phyloP scores from a whole-genome alignment of 2,113 vertebrate species.

The Ciconia maguari region DNA sequence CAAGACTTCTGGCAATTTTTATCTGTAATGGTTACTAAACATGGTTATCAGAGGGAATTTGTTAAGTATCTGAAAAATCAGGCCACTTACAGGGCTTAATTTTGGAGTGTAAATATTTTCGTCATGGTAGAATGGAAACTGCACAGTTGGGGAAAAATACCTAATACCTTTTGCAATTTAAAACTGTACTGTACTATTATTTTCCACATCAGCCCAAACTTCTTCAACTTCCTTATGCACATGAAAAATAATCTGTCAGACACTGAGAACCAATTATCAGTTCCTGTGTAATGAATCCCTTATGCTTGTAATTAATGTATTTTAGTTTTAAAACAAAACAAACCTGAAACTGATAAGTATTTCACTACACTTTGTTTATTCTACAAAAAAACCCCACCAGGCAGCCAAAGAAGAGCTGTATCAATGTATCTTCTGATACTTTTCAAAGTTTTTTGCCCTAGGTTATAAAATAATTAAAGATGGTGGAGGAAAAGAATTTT shows the following conservation, averaged over 20 bases:
- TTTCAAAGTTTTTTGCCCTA: not conserved
- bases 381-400: not conserved
- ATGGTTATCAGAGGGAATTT: not conserved
- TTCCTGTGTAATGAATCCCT: not conserved
- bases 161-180: not conserved
- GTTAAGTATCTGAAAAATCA: not conserved
- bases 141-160: not conserved
- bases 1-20: not conserved
- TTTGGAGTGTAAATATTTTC: not conserved
- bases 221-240: not conserved
- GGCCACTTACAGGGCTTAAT: not conserved
- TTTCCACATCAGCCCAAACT: not conserved
- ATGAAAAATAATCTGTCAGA: not conserved
- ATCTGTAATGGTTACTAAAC: not conserved
- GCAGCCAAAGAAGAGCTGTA: not conserved
- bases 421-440: not conserved
- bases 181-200: not conserved
- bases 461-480: not conserved
- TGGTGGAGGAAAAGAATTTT: not conserved
- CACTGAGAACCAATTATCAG: not conserved
- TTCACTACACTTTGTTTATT: not conserved
- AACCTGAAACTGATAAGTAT: not conserved
- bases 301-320: not conserved
- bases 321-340: not conserved
- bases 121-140: not conserved